These are phyloP conservation scores for Mellivora capensis DNA, from an alignment of 2,113 vertebrate genomes.

Conservation along the genomic window DNA sequence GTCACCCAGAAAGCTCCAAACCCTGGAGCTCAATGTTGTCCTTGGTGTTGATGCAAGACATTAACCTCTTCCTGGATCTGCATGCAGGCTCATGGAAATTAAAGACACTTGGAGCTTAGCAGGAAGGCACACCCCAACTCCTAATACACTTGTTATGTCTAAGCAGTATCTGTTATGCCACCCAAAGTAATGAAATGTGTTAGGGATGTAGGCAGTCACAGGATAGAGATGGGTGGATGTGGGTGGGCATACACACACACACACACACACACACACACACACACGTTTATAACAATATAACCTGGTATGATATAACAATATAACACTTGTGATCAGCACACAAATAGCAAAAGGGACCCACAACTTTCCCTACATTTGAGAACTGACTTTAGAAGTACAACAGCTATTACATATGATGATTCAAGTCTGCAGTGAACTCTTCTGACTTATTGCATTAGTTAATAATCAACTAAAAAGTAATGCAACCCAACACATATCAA, in stretches of 20 bases:
- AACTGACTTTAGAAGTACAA: neutral
- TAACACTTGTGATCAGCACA: neutral
- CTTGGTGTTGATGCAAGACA: neutral
- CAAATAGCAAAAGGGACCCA: too few species aligned
- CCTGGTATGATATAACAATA: too few species aligned
- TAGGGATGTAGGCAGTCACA: neutral
- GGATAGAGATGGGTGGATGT: neutral
- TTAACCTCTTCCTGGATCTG: neutral
- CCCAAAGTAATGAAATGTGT: neutral
- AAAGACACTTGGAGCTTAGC: neutral
- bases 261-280: neutral
- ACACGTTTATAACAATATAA: too few species aligned
- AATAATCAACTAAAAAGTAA: neutral
- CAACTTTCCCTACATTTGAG: neutral
- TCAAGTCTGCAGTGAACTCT: neutral
- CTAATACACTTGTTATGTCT: neutral
- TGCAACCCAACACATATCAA: neutral
- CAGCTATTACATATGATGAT: neutral
- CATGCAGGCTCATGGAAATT: neutral
- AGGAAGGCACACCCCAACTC: too few species aligned
- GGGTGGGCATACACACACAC: neutral
- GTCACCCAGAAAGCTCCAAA: neutral
- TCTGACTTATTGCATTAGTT: neutral
- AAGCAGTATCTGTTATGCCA: neutral
- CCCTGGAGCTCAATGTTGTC: neutral